A percentile compares a stretch with the other conserved stretches of the same genome.
Conservation (phyloP, 2,113 vertebrate genomes). For the Dipodomys spectabilis region DNA sequence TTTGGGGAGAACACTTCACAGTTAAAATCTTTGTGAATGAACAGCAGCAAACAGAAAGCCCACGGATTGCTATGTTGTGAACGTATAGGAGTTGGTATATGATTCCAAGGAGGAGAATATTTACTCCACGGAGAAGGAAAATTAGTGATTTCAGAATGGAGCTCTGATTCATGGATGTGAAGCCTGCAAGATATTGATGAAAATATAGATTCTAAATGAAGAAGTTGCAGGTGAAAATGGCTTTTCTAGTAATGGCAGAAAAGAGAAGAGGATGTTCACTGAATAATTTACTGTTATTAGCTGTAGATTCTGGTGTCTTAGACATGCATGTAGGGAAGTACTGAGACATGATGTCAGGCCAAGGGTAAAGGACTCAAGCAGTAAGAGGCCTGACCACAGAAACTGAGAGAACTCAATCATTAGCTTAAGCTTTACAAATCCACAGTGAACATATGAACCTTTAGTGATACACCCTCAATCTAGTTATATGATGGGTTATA, state of each 20-base stretch:
- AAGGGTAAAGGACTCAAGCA: neutral
- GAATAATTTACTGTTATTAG: neutral
- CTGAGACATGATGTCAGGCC: neutral
- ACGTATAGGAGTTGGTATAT: too few relatives aligned
- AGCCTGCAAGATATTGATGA: neutral
- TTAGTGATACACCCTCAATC: too few relatives aligned
- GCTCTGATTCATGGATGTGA: neutral
- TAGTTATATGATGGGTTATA: neutral
- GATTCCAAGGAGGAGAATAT: neutral
- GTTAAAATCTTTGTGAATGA: neutral
- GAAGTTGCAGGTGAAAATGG: neutral
- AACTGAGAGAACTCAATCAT: neutral
- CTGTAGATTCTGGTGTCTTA: neutral
- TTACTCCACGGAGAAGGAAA: neutral
- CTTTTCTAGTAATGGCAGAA: too few relatives aligned
- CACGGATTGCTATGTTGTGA: neutral
- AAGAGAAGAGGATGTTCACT: neutral
- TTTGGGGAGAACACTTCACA: neutral
- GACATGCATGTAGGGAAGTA: accelerated
- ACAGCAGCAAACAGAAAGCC: neutral
- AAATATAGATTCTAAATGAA: neutral
- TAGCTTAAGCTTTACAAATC: neutral
- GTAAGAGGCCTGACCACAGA: neutral
- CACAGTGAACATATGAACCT: neutral
- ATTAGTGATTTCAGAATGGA: neutral